phyloP scores from a whole-genome alignment of 1,140 invertebrate species.

The Diprion similis region DNA sequence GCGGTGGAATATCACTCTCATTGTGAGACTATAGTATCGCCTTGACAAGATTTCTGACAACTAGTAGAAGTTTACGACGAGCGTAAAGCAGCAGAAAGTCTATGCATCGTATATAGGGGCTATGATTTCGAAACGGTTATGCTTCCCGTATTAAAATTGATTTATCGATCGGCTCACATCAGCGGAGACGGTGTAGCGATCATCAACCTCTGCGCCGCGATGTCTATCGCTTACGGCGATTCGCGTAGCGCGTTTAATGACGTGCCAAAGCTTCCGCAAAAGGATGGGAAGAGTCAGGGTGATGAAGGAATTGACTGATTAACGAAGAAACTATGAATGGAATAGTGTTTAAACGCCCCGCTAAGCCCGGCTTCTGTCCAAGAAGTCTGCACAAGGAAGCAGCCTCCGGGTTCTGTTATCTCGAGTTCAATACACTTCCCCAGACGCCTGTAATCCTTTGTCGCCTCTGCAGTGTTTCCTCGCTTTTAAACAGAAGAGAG shows the following conservation, averaged over 20 bases:
- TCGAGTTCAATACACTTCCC: background rate
- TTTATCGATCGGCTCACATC: constrained; percentile 2
- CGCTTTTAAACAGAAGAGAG: too few species aligned
- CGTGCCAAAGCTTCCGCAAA: too few species aligned
- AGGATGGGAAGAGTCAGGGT: too few species aligned
- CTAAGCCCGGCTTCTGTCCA: constrained; percentile 39
- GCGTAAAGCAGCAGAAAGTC: background rate
- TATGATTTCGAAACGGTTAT: background rate
- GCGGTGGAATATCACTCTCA: too few species aligned
- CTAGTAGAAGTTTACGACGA: background rate
- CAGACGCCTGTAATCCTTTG: background rate
- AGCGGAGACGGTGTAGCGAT: background rate
- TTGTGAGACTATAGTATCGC: background rate
- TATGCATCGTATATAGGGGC: background rate
- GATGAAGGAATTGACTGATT: too few species aligned
- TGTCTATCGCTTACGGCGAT: too few species aligned
- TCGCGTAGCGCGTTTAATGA: too few species aligned
- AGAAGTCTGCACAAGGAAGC: constrained; percentile 34
- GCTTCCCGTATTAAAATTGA: background rate
- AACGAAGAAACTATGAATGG: constrained; percentile 39
- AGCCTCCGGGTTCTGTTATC: constrained; percentile 18
- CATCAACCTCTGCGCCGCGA: background rate
- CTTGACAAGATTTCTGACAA: background rate
- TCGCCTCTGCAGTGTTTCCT: too few species aligned
- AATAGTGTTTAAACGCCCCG: constrained; percentile 33